Conservation (phyloP, 2,113 vertebrate genomes). For the Megalops atlanticus region DNA sequence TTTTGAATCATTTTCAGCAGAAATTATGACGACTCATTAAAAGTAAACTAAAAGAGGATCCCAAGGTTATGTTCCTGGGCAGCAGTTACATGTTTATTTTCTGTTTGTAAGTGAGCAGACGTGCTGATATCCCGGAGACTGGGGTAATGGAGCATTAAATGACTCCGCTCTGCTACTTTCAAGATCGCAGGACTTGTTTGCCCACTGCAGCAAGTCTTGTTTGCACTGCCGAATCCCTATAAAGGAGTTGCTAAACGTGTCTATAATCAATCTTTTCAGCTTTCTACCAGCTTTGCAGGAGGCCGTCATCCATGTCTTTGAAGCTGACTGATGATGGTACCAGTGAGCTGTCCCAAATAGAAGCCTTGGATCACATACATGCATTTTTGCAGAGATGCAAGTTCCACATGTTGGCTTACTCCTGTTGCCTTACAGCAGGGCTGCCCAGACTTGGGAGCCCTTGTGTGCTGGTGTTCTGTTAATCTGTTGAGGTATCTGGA, state of each 20-base stretch:
- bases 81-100: neutral
- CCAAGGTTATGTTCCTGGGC: neutral
- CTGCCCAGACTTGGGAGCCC: neutral
- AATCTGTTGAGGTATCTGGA: too few relatives aligned
- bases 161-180: neutral
- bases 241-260: conserved; percentile 56
- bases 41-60: neutral
- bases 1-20: neutral
- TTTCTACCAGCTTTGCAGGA: conserved; percentile 50
- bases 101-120: neutral
- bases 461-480: neutral
- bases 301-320: conserved; percentile 56
- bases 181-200: too few relatives aligned
- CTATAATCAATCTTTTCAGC: conserved; percentile 64
- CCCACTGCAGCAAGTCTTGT: neutral
- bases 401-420: conserved; percentile 23
- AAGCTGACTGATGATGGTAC: conserved; percentile 58
- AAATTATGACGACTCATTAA: too few relatives aligned
- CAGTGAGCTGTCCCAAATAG: conserved; percentile 33
- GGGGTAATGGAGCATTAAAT: conserved; percentile 1
- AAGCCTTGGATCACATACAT: conserved; percentile 38
- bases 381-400: neutral
- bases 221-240: neutral
- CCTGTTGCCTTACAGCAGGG: conserved; percentile 24
- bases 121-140: too few relatives aligned